Base-by-base conservation (phyloP, 92 coral and sea anemone species). In the Plumapathes pennacea region DNA sequence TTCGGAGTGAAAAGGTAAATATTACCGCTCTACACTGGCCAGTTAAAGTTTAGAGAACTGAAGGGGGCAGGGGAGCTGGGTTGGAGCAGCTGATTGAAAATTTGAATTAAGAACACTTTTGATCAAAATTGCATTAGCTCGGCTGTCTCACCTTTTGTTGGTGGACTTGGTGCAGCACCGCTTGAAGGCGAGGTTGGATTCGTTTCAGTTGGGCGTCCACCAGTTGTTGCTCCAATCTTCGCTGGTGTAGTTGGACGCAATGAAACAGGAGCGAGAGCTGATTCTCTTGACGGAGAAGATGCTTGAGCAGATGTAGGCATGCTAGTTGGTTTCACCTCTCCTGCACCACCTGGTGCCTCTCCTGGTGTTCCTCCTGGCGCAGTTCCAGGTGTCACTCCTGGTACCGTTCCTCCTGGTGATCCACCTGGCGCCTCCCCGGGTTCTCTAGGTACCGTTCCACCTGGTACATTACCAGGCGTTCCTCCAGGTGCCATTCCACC, bases 401-500 rank as follows among this genome's bases (percentile, higher is more conserved):
- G 69, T 7, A 22, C 21, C 13, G 36, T 18, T n/a, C 32, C 11
- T 33, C 69, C 69, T 25, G 76, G 76, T 3, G 27, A 32, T 13
- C 2, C 13, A 3, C 70, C 80, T 6, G 63, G 41, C 5, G 18
- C 20, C 19, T 57, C 40, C 10, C n/a, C n/a, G n/a, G n/a, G n/a
- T n/a, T n/a, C n/a, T n/a, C n/a, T n/a, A n/a, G n/a, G n/a, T n/a
- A n/a, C n/a, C n/a, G n/a, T n/a, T n/a, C 51, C 22, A 40, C 56
- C 48, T 42, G 75, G 64, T 23, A 25, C 31, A 21, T 49, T 36
- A 4, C 54, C 74, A 4, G 74, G 74, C 7, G n/a, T n/a, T n/a
- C n/a, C 54, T 7, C 51, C 69, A 10, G 83, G 76, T 6, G 46
- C 27, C 25, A 26, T 67, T 10, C 46, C 27, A 10, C 53, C 76